Percentiles rank a stretch among this genome's conserved stretches.
Evolutionary conservation across 92 coral and sea anemone species (phyloP).

Genomic region (Parazoanthus atlanticus): DNA sequence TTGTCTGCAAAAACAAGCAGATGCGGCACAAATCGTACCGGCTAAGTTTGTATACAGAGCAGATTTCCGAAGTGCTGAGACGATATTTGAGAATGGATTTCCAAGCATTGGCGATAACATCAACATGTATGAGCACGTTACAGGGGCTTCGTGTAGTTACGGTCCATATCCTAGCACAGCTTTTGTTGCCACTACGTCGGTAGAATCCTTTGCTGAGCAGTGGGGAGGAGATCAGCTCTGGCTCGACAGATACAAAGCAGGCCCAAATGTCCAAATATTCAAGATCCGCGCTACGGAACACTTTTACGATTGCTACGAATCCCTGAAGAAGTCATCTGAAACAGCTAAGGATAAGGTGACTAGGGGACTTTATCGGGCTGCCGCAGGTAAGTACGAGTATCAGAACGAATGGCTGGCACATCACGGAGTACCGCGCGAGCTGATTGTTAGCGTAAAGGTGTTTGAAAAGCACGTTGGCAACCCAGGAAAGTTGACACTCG

Average conservation of each 20-base stretch:
- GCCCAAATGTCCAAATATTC: neutral
- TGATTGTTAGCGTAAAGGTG: neutral
- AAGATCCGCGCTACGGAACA: neutral
- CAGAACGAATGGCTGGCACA: neutral
- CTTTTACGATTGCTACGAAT: neutral
- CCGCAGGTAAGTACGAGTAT: neutral
- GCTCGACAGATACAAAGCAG: neutral
- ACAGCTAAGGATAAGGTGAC: neutral
- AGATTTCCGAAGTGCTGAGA: neutral
- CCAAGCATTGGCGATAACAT: neutral
- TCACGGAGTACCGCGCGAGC: neutral
- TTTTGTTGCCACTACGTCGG: neutral
- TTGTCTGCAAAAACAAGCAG: too few species aligned
- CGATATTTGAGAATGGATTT: neutral
- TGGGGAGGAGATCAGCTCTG: slow-evolving; percentile 15
- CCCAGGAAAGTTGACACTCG: neutral
- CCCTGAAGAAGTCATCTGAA: neutral
- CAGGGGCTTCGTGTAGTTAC: neutral
- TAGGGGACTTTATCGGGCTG: neutral
- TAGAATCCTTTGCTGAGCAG: neutral
- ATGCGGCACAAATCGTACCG: neutral
- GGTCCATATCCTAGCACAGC: neutral
- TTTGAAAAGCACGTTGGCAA: neutral
- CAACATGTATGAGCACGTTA: neutral
- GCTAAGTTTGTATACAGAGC: neutral